phyloP scores from a whole-genome alignment of 2,113 vertebrate species.

The Gallinago paraguaiae region DNA sequence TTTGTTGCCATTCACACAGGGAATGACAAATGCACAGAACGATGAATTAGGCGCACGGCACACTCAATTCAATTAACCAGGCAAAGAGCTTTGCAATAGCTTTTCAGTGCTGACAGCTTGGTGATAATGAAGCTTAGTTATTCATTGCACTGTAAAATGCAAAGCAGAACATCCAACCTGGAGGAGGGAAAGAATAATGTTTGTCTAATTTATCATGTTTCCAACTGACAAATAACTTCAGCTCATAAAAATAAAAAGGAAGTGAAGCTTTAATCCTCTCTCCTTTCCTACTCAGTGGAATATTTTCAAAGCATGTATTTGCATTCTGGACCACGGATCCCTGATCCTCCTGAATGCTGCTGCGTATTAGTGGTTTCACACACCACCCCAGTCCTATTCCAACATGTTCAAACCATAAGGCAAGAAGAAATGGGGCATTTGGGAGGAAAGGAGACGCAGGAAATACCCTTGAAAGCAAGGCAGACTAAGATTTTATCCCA shows the following conservation, averaged over 20 bases:
- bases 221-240: slow-evolving; percentile 61
- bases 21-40: not conserved
- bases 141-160: slow-evolving; percentile 28
- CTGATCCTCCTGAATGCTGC: slow-evolving; percentile 30
- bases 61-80: not conserved
- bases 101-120: slow-evolving; percentile 39
- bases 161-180: slow-evolving; percentile 55
- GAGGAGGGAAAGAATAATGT: slow-evolving; percentile 61
- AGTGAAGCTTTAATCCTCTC: slow-evolving; percentile 53
- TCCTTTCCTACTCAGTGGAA: slow-evolving; percentile 37
- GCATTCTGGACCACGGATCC: slow-evolving; percentile 35
- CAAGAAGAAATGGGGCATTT: slow-evolving; percentile 10
- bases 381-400: not conserved
- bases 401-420: slow-evolving; percentile 15
- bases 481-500: slow-evolving; percentile 44
- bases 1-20: not conserved
- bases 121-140: slow-evolving; percentile 59
- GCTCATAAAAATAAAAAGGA: slow-evolving; percentile 41
- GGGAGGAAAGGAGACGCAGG: not conserved
- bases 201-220: slow-evolving; percentile 62
- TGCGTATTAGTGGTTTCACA: slow-evolving; percentile 36
- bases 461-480: slow-evolving; percentile 51
- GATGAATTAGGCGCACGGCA: not conserved
- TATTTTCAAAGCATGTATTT: slow-evolving; percentile 28
- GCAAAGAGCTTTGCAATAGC: slow-evolving; percentile 20